Evolutionary conservation across 2,888 invertebrate genomes (phyloP).

Genomic region (Sepiola atlantica): DNA sequence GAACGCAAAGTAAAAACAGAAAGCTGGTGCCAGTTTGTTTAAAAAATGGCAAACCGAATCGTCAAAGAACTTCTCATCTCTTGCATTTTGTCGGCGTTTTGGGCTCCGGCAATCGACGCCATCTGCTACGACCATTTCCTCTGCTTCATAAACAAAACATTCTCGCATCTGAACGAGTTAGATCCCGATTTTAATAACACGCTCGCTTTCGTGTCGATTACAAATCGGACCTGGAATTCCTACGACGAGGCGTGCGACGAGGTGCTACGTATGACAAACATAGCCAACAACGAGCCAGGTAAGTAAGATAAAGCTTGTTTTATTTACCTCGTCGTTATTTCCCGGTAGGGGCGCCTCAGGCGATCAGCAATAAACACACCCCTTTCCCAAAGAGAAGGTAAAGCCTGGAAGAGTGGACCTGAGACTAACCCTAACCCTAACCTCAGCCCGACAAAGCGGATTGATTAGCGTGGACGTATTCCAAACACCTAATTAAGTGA

Average conservation of each 20-base stretch:
- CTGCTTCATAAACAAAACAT: not conserved
- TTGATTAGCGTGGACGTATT: too few relatives aligned
- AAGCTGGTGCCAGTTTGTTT: not conserved
- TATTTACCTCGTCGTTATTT: too few relatives aligned
- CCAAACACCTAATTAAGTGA: too few relatives aligned
- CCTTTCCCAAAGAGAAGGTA: too few relatives aligned
- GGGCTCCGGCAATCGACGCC: not conserved
- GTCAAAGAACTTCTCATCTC: not conserved
- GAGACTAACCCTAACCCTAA: too few relatives aligned
- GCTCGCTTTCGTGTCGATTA: not conserved
- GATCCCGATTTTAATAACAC: not conserved
- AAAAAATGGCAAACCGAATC: not conserved
- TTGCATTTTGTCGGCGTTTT: not conserved
- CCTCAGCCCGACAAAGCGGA: too few relatives aligned
- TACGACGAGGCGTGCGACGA: constrained; percentile 19
- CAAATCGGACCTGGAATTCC: not conserved
- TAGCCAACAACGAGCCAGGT: not conserved
- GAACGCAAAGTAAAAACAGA: too few relatives aligned
- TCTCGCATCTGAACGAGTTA: not conserved
- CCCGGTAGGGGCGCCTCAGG: too few relatives aligned
- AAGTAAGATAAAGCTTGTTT: not conserved
- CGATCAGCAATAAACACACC: too few relatives aligned
- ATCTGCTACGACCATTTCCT: not conserved
- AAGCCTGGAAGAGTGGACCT: too few relatives aligned
- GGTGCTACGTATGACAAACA: not conserved